Evolutionary conservation across 2,113 vertebrate species (phyloP), one percentile per base, ranked within the genome.

Genomic region (Rhea pennata): DNA sequence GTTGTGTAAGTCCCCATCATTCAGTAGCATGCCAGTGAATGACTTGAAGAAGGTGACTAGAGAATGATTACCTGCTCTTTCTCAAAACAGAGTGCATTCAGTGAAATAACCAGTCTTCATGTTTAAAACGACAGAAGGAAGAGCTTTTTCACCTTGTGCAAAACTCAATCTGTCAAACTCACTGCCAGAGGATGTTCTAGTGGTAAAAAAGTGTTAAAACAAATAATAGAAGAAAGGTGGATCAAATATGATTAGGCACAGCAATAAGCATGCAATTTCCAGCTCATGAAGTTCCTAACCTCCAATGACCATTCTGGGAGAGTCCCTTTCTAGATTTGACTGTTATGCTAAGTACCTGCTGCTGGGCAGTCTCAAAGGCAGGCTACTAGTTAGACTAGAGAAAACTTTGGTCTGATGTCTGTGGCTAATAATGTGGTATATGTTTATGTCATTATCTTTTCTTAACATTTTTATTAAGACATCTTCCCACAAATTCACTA

Each of bases 41-140:
- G 54, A 77, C 78, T 56, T 73, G 44, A 44, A 93, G 77, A 93
- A 89, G 91, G 64, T 92, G 92, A 95, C 72, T 96, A 91, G 96
- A 54, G 59, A 94, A 66, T 3, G 0, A 50, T 53, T 70, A 54
- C 71, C 70, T 88, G 77, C 46, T 93, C 50, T 19, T 84, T 77
- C 75, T 90, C 67, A 29, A 46, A 87, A 89, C 54, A 87, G 66
- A 65, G 10, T 31, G 6, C 26, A 22, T 80, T 66, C 23, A 83
- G 67, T 64, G 46, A 94, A 88, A 88, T 64, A 88, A 93, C 65
- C 36, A 69, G 22, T 73, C 46, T 27, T 86, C n/a, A 54, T 74
- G 33, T 90, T 90, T 90, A 77, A 92, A 93, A 83, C 59, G 93
- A 90, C 36, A 92, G 40, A 83, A 90, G 93, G 29, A 85, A 88